Evolutionary conservation across 1,140 invertebrate genomes (phyloP).

Genomic region (Aphaenogaster rudis): DNA sequence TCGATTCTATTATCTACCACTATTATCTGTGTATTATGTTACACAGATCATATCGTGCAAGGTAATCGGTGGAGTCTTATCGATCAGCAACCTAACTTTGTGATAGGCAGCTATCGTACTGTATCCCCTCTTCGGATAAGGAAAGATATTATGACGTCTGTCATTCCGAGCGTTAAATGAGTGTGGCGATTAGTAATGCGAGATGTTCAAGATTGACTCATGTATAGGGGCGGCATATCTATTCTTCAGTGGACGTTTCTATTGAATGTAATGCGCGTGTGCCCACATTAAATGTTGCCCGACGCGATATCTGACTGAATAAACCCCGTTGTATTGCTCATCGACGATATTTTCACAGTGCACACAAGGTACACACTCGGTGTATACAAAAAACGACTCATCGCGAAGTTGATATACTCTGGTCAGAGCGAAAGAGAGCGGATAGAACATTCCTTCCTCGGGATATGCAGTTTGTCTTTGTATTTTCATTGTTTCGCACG

Average conservation of each 20-base stretch:
- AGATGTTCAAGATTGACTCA: slow-evolving; percentile 63
- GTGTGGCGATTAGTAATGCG: slow-evolving; percentile 72
- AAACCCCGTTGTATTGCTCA: slow-evolving; percentile 28
- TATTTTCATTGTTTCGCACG: slow-evolving; percentile 52
- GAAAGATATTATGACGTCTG: slow-evolving; percentile 69
- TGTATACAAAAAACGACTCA: slow-evolving; percentile 11
- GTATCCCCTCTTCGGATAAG: slow-evolving; percentile 60
- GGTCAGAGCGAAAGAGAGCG: slow-evolving; percentile 24
- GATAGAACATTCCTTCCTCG: neutral
- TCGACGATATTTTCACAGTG: slow-evolving; percentile 35
- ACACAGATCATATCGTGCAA: slow-evolving; percentile 56
- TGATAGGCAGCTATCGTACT: slow-evolving; percentile 49
- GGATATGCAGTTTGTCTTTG: slow-evolving; percentile 18
- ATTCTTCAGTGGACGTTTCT: slow-evolving; percentile 3
- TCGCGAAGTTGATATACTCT: slow-evolving; percentile 19
- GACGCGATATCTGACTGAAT: slow-evolving; percentile 47
- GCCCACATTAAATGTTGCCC: slow-evolving; percentile 1
- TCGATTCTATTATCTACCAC: slow-evolving; percentile 21
- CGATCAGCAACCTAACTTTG: slow-evolving; percentile 58
- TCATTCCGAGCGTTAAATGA: slow-evolving; percentile 71
- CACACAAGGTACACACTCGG: too few species aligned
- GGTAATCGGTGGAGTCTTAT: slow-evolving; percentile 63
- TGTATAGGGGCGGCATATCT: slow-evolving; percentile 33
- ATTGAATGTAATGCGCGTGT: slow-evolving; percentile 28
- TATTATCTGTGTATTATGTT: slow-evolving; percentile 23